These are phyloP conservation scores for Thalpophila matura DNA, from an alignment of 2,888 invertebrate species.

Conservation along the genomic window DNA sequence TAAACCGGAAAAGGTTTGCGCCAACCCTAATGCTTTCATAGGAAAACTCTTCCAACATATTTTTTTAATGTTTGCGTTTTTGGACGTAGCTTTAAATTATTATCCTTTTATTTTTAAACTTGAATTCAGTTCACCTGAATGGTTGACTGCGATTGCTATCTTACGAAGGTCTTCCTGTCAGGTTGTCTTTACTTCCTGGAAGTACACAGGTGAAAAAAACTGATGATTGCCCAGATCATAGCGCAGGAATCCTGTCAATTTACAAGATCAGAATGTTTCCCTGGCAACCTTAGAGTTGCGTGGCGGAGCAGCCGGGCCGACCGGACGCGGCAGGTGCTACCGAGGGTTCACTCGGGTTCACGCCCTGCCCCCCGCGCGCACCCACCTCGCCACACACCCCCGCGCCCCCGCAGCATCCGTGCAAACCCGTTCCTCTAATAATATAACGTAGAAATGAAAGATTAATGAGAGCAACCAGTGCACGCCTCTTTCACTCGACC, in stretches of 20 bases:
- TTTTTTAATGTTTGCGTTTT: background rate
- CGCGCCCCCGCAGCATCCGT: slow-evolving; percentile 84
- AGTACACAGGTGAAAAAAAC: background rate
- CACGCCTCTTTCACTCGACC: slow-evolving; percentile 88
- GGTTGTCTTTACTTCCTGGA: background rate
- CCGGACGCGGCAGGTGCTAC: slow-evolving; percentile 90
- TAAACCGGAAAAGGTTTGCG: background rate
- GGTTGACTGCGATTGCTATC: background rate
- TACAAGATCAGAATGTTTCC: slow-evolving; percentile 51
- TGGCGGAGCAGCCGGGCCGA: slow-evolving; percentile 65
- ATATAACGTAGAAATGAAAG: slow-evolving; percentile 91
- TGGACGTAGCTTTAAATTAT: background rate
- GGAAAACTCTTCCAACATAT: background rate
- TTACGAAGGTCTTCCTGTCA: background rate
- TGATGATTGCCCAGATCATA: slow-evolving; percentile 34
- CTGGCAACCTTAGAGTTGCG: slow-evolving; percentile 61
- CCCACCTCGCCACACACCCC: slow-evolving; percentile 61
- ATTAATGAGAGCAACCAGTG: slow-evolving; percentile 90
- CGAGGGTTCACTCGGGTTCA: slow-evolving; percentile 89
- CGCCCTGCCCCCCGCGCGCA: slow-evolving; percentile 69
- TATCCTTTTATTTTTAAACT: too few relatives aligned
- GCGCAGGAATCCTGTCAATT: slow-evolving; percentile 50
- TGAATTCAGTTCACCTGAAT: background rate
- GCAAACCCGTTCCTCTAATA: slow-evolving; percentile 91
- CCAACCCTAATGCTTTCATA: slow-evolving; percentile 10